Evolutionary conservation across 1,140 invertebrate species (phyloP).

Genomic region (Anagrus nilaparvatae): DNA sequence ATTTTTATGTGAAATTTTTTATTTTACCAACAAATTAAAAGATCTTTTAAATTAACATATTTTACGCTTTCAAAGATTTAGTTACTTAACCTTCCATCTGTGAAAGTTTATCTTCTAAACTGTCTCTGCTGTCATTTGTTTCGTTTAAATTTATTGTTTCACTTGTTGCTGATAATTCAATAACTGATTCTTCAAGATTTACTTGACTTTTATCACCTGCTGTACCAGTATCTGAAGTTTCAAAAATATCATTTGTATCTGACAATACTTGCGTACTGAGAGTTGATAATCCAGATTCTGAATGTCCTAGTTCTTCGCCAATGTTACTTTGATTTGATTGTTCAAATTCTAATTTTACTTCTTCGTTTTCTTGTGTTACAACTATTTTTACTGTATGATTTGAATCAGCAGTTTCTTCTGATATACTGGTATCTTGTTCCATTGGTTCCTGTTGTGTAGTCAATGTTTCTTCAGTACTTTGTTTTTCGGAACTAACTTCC

Average conservation of each 20-base stretch:
- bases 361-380: constrained; percentile 10
- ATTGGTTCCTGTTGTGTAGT: constrained; percentile 4
- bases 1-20: too few relatives aligned
- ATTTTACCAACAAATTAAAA: too few relatives aligned
- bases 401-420: background rate
- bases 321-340: constrained; percentile 1
- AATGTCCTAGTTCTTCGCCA: constrained; percentile 9
- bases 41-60: too few relatives aligned
- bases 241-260: constrained; percentile 31
- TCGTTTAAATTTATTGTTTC: constrained; percentile 35
- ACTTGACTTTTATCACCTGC: constrained; percentile 18
- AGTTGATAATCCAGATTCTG: constrained; percentile 14
- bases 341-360: constrained; percentile 6
- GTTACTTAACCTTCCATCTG: constrained; percentile 37
- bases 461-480: constrained; percentile 1
- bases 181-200: constrained; percentile 22
- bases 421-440: constrained; percentile 4
- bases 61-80: too few relatives aligned
- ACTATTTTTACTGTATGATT: constrained; percentile 6
- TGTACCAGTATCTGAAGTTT: constrained; percentile 19
- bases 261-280: constrained; percentile 25
- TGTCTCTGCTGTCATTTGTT: constrained; percentile 37
- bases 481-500: background rate
- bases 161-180: constrained; percentile 24
- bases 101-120: constrained; percentile 38